Percentiles rank a stretch among this genome's conserved stretches.
Evolutionary conservation across 2,888 invertebrate species (phyloP).

Genomic region (Aethes cnicana): DNA sequence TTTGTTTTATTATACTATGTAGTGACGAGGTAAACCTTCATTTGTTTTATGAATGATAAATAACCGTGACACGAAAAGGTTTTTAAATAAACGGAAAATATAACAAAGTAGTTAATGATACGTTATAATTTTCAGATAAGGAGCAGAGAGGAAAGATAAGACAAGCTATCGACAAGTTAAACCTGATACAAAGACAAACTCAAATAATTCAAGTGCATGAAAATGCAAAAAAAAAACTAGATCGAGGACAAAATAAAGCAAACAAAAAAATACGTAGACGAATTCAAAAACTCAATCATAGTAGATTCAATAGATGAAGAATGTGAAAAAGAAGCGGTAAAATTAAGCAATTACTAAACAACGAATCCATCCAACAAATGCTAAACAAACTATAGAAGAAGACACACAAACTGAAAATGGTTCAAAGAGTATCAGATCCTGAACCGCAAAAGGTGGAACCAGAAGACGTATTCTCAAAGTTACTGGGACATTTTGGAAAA

Average conservation of each 20-base stretch:
- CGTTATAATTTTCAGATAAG: slow-evolving; percentile 3
- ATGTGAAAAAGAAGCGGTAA: neutral
- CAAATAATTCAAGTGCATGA: no score
- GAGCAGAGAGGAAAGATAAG: neutral
- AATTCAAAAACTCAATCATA: neutral
- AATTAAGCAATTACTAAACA: neutral
- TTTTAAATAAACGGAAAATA: no score
- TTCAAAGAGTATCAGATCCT: slow-evolving; percentile 45
- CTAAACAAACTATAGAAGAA: no score
- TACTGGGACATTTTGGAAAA: slow-evolving; percentile 80
- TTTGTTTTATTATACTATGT: no score
- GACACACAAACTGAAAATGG: slow-evolving; percentile 50
- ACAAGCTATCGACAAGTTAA: neutral
- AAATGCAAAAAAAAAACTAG: neutral
- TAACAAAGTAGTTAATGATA: neutral
- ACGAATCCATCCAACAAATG: no score
- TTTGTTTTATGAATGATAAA: neutral
- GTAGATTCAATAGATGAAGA: neutral
- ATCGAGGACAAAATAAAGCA: neutral
- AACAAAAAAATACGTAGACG: neutral
- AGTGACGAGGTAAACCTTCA: neutral
- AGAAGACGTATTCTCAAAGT: slow-evolving; percentile 60
- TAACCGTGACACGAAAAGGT: slow-evolving; percentile 1
- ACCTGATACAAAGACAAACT: neutral
- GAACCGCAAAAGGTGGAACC: slow-evolving; percentile 32